These are phyloP conservation scores for Chelonia mydas DNA, from an alignment of 2,797 vertebrate genomes.

Conservation along the genomic window DNA sequence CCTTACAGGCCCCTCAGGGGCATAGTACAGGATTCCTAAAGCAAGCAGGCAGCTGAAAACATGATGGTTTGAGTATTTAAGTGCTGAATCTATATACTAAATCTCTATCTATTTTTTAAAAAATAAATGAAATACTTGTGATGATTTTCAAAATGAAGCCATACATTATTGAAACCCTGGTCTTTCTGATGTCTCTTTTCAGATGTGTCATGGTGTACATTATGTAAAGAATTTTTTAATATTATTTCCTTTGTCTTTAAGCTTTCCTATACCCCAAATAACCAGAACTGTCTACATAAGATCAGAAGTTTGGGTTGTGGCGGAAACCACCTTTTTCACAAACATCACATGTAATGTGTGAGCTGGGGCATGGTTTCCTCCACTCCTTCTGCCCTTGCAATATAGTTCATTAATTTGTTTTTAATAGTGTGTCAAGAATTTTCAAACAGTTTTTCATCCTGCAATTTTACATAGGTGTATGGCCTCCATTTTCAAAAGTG, in stretches of 20 bases:
- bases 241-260: background rate
- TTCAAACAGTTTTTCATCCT: background rate
- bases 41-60: background rate
- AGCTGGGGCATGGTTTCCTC: background rate
- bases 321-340: background rate
- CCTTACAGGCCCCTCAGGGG: background rate
- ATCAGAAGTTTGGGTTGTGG: background rate
- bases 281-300: fast-evolving
- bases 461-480: background rate
- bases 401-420: background rate
- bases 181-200: background rate
- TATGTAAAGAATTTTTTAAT: background rate
- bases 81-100: background rate
- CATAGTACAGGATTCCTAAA: background rate
- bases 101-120: background rate
- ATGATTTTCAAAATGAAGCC: background rate
- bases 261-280: background rate
- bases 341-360: background rate
- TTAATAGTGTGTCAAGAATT: background rate
- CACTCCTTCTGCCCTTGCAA: background rate
- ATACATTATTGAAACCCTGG: background rate
- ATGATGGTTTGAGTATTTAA: background rate
- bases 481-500: background rate
- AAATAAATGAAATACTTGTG: background rate
- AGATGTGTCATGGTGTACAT: background rate